phyloP scores from a whole-genome alignment of 2,113 vertebrate genomes.

The Pandion haliaetus region DNA sequence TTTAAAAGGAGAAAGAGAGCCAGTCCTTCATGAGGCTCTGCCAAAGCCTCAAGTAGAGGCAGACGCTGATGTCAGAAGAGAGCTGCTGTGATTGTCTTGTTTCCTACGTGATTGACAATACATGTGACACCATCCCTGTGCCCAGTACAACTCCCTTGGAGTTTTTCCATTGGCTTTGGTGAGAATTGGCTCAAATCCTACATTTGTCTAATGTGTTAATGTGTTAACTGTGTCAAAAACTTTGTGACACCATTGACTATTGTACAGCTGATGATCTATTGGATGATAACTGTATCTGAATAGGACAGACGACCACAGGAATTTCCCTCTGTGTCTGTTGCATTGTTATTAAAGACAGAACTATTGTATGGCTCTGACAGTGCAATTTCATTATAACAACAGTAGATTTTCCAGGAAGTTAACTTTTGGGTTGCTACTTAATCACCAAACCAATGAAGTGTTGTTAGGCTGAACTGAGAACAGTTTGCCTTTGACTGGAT shows the following conservation, averaged over 20 bases:
- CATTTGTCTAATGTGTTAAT: constrained; percentile 55
- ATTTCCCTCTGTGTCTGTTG: constrained; percentile 42
- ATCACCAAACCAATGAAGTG: background rate
- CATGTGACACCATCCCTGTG: background rate
- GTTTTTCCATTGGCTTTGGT: constrained; percentile 53
- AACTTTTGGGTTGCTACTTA: constrained; percentile 10
- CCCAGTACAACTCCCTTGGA: constrained; percentile 23
- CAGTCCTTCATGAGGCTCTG: constrained; percentile 11
- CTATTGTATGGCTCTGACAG: constrained; percentile 1
- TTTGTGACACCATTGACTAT: constrained; percentile 34
- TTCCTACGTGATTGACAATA: constrained; percentile 46
- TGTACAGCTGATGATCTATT: constrained; percentile 39
- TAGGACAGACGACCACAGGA: constrained; percentile 52
- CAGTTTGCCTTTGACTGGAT: background rate
- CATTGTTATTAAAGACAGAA: constrained; percentile 56
- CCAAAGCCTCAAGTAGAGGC: constrained; percentile 54
- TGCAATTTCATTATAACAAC: constrained; percentile 6
- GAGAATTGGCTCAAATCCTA: constrained; percentile 23
- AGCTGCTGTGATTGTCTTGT: constrained; percentile 49
- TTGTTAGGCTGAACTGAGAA: background rate
- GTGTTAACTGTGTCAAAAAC: constrained; percentile 59
- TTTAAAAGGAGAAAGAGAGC: background rate
- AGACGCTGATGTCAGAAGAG: constrained; percentile 54
- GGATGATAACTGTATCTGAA: constrained; percentile 57
- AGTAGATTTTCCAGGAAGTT: constrained; percentile 33